Evolutionary conservation across 2,888 invertebrate species (phyloP).

Genomic region (Drosophila testacea): DNA sequence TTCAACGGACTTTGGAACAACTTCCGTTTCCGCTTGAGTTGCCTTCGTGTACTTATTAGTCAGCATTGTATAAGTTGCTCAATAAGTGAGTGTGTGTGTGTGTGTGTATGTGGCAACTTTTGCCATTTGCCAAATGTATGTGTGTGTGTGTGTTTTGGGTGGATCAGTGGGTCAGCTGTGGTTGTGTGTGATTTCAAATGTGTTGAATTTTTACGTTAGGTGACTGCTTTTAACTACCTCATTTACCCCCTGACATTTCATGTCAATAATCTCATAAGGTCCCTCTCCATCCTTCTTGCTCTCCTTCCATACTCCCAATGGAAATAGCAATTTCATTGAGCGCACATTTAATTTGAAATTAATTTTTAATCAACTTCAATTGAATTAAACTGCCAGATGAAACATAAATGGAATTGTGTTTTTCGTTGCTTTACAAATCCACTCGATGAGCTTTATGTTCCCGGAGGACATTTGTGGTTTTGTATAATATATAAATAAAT

Average conservation of each 20-base stretch:
- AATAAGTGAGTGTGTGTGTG: background rate
- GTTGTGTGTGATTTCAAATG: conserved; percentile 20
- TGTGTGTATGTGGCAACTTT: conserved; percentile 6
- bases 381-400: conserved; percentile 64
- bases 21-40: conserved; percentile 73
- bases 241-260: conserved; percentile 41
- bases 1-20: conserved; percentile 76
- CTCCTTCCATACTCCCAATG: conserved; percentile 9
- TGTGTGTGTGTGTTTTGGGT: conserved; percentile 20
- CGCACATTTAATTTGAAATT: conserved; percentile 74
- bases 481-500: conserved; percentile 66
- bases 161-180: conserved; percentile 14
- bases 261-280: conserved; percentile 38
- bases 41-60: conserved; percentile 60
- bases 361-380: conserved; percentile 74
- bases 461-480: conserved; percentile 43
- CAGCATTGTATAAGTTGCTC: conserved; percentile 46
- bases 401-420: conserved; percentile 24
- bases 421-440: conserved; percentile 13
- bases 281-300: background rate
- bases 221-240: conserved; percentile 49
- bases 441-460: too few species aligned
- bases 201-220: conserved; percentile 41
- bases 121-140: background rate
- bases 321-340: conserved; percentile 64